Evolutionary conservation across 2,797 vertebrate genomes (phyloP), one percentile per base, ranked within the genome.

Genomic region (Staurois parvus): DNA sequence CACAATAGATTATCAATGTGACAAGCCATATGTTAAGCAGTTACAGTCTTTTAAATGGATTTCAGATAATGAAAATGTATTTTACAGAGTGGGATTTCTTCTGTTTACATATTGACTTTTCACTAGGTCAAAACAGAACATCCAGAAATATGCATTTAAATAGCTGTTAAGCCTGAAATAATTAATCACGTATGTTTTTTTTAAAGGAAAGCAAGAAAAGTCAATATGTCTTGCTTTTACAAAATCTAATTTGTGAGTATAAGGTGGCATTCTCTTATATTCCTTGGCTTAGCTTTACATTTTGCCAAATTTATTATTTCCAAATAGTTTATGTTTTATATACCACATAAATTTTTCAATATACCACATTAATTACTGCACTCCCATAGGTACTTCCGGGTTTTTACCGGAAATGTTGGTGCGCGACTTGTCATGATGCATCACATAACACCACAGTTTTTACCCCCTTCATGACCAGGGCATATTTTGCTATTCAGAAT

Each of bases 41-140:
- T 74, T 74, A 45, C 30, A 73, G n/a, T 73, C 26, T 21, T 73
- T 73, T 42, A 8, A 40, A 82, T 82, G 40, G 70, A 73, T 64
- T 82, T 82, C 52, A 66, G 32, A 30, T 73, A 81, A 81, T 72
- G 30, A 30, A 73, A 56, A 48, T 69, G 29, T 70, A 40, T 73
- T 81, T 70, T 64, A 28, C 15, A 24, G 19, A n/a, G n/a, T 73
- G 68, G 32, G 13, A 40, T 42, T 40, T 34, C 15, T 37, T n/a
- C 69, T 74, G 56, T 42, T 73, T 66, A 11, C 37, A 45, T 42
- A 82, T 82, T 82, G 70, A 82, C 11, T 24, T 73, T 62, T 8
- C 24, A 59, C 28, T 73, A 56, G 26, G 28, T 40, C 37, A 82
- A 82, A 59, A 10, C 13, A 3, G 17, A 62, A 28, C 69, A 81